Evolutionary conservation across 1,140 invertebrate species (phyloP).

Genomic region (Tachypleus tridentatus): DNA sequence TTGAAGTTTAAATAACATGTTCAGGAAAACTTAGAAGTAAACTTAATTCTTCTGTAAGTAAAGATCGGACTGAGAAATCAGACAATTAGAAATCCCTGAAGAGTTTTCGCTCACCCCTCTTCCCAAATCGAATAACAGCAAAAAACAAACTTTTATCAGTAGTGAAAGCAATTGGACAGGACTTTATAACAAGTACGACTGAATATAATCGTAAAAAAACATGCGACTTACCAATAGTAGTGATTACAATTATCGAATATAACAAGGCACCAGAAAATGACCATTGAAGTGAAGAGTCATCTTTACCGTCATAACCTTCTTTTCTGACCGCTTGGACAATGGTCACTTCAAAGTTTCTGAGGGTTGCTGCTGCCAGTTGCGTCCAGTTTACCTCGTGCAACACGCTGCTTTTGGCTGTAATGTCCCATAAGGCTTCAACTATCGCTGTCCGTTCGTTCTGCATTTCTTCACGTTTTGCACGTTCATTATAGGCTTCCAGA

Average conservation of each 20-base stretch:
- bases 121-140: too few relatives aligned
- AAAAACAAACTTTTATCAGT: too few relatives aligned
- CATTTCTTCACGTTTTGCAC: constrained; percentile 18
- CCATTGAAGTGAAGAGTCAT: constrained; percentile 34
- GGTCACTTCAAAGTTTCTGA: constrained; percentile 28
- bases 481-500: constrained; percentile 29
- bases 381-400: constrained; percentile 32
- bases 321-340: constrained; percentile 25
- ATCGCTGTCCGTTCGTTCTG: constrained; percentile 14
- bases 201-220: too few relatives aligned
- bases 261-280: constrained; percentile 35
- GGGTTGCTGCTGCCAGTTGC: constrained; percentile 32
- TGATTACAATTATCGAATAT: constrained; percentile 38
- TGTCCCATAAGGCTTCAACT: constrained; percentile 29
- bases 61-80: too few relatives aligned
- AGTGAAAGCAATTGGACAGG: too few relatives aligned
- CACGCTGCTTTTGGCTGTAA: constrained; percentile 28
- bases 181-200: too few relatives aligned
- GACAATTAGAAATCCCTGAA: too few relatives aligned
- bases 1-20: too few relatives aligned
- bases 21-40: too few relatives aligned
- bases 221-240: constrained; percentile 35
- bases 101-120: too few relatives aligned
- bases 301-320: constrained; percentile 32
- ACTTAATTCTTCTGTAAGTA: too few relatives aligned